phyloP scores from a whole-genome alignment of 2,113 vertebrate species.

The Gobiocypris rarus region DNA sequence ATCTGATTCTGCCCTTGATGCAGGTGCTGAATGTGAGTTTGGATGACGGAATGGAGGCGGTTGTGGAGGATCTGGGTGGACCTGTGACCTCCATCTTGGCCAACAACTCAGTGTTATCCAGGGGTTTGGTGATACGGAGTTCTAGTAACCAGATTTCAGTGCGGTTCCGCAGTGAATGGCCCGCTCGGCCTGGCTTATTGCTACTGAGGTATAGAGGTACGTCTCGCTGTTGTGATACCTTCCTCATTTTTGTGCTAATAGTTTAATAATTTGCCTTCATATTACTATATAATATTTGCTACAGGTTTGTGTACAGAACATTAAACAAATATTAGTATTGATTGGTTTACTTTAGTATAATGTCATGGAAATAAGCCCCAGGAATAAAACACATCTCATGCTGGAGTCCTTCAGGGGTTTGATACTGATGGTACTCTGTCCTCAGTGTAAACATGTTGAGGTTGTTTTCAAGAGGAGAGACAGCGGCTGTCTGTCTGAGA shows the following conservation, averaged over 20 bases:
- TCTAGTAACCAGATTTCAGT: conserved; percentile 91
- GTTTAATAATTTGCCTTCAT: neutral
- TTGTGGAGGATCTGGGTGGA: conserved; percentile 85
- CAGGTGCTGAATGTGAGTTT: conserved; percentile 92
- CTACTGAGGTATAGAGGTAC: conserved; percentile 90
- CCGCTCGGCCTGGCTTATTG: conserved; percentile 78
- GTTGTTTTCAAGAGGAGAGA: neutral
- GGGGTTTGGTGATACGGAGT: conserved; percentile 91
- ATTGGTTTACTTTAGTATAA: neutral
- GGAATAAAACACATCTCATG: conserved; percentile 3
- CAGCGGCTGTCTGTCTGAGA: neutral
- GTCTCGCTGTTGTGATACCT: neutral
- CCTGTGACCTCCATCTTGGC: conserved; percentile 84
- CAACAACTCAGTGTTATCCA: conserved; percentile 89
- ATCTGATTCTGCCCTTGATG: neutral
- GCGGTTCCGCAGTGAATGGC: conserved; percentile 83
- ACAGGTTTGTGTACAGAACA: neutral
- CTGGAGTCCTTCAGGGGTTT: neutral
- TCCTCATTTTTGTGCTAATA: neutral
- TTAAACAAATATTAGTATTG: neutral
- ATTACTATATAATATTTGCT: neutral
- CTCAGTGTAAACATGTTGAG: neutral
- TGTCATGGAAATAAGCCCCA: neutral
- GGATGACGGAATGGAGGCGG: conserved; percentile 82
- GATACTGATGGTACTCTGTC: neutral